Conservation (phyloP, 2,888 invertebrate genomes). For the Luffia ferchaultella region DNA sequence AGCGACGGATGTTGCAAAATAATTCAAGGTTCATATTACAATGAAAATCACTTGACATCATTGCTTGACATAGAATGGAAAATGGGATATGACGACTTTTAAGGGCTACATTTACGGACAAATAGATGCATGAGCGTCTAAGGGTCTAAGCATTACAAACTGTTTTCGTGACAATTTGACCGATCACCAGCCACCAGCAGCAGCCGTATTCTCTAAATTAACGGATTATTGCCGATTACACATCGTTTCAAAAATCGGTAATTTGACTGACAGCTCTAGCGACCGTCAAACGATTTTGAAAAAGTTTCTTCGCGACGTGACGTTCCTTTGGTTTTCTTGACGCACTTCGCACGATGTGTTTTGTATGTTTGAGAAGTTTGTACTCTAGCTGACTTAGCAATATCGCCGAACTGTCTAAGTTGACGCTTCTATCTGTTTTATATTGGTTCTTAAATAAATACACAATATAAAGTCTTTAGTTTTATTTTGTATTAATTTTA, state of each 20-base stretch:
- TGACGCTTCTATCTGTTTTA: neutral
- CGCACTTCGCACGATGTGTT: neutral
- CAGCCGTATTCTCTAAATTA: neutral
- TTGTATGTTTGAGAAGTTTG: neutral
- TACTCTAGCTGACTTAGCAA: neutral
- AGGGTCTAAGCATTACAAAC: no score
- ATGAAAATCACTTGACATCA: no score
- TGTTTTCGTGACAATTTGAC: no score
- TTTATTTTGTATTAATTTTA: neutral
- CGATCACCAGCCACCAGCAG: no score
- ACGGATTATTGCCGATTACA: neutral
- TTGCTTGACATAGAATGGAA: no score
- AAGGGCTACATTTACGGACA: no score
- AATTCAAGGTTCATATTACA: no score
- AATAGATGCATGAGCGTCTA: no score
- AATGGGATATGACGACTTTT: no score
- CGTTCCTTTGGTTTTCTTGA: neutral
- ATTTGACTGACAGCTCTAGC: neutral
- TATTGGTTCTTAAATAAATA: neutral
- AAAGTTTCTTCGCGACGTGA: neutral
- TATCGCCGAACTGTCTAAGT: neutral
- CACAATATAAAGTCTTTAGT: neutral
- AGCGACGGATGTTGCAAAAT: no score
- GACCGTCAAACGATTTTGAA: neutral
- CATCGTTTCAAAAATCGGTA: neutral